Evolutionary conservation across 2,113 vertebrate species (phyloP).

Genomic region (Ameiurus melas): DNA sequence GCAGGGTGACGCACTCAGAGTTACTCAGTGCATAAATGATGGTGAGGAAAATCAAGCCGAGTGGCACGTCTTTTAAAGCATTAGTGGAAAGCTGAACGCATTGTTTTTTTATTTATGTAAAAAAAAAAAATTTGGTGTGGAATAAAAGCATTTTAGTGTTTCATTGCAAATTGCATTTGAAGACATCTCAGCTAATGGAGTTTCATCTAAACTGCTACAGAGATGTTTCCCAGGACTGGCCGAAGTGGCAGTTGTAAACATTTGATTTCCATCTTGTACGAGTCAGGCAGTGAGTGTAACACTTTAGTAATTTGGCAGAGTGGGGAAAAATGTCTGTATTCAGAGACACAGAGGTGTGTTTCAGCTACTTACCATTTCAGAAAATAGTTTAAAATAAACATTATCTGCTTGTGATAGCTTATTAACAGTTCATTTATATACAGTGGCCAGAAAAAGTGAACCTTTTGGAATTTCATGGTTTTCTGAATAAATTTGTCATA

Average conservation of each 20-base stretch:
- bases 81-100: neutral
- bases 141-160: constrained; percentile 6
- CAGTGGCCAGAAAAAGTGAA: too few species aligned
- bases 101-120: neutral
- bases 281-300: neutral
- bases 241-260: neutral
- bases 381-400: neutral
- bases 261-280: neutral
- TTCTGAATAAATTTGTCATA: too few species aligned
- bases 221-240: neutral
- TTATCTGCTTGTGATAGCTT: neutral
- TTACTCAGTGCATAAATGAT: neutral
- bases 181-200: neutral
- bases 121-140: too few species aligned
- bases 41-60: neutral
- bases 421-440: neutral
- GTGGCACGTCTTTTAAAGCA: neutral
- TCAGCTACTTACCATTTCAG: neutral
- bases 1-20: neutral
- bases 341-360: neutral
- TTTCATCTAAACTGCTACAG: neutral
- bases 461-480: too few species aligned
- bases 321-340: neutral
- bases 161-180: neutral
- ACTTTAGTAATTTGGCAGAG: neutral